These are phyloP conservation scores for Maniola jurtina DNA, from an alignment of 1,140 invertebrate species.

Conservation along the genomic window DNA sequence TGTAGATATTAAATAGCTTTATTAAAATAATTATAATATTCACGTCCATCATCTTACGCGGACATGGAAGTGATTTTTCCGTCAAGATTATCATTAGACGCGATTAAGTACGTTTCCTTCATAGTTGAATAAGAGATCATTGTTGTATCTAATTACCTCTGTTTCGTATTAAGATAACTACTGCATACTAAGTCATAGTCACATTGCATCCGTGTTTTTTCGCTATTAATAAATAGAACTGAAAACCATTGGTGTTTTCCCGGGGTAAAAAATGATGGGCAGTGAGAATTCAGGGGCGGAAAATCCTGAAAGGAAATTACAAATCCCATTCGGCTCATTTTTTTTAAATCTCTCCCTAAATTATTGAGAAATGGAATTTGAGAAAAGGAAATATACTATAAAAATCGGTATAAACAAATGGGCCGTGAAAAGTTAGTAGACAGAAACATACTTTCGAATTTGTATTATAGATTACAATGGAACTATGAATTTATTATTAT, in stretches of 20 bases:
- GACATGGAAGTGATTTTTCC: conserved; percentile 46
- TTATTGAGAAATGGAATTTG: too few species aligned
- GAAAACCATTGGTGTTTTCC: neutral
- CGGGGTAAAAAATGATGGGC: too few species aligned
- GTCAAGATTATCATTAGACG: conserved; percentile 44
- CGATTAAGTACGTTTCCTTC: conserved; percentile 42
- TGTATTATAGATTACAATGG: too few species aligned
- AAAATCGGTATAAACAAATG: too few species aligned
- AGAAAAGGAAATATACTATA: too few species aligned
- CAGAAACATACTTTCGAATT: too few species aligned
- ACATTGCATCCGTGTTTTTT: conserved; percentile 19
- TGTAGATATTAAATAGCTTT: neutral
- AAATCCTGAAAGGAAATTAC: too few species aligned
- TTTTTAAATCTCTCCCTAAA: too few species aligned
- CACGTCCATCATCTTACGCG: conserved; percentile 18
- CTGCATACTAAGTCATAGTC: conserved; percentile 1
- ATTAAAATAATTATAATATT: conserved; percentile 20
- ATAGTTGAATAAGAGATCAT: conserved; percentile 46
- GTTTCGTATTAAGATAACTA: conserved; percentile 30
- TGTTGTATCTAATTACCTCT: conserved; percentile 39
- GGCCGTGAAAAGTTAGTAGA: too few species aligned
- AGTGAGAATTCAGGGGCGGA: too few species aligned
- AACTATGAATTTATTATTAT: too few species aligned
- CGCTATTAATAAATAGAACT: neutral
- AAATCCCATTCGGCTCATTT: too few species aligned